Percentiles rank a stretch among this genome's conserved stretches.
These are phyloP conservation scores for Chaenocephalus aceratus DNA, from an alignment of 2,113 vertebrate genomes.

Conservation along the genomic window DNA sequence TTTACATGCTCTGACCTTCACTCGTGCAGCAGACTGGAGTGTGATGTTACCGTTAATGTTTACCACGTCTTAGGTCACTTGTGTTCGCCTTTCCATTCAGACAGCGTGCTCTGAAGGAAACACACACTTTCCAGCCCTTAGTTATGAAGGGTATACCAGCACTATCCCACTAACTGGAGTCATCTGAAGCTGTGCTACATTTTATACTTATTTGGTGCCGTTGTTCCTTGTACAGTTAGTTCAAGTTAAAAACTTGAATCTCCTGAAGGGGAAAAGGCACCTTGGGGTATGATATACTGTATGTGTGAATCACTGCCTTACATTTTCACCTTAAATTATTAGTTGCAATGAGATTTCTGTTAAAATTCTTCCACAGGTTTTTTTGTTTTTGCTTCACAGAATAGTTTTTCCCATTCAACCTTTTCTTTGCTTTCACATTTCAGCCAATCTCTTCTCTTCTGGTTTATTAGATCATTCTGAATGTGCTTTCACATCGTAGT, in stretches of 20 bases:
- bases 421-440: slow-evolving; percentile 21
- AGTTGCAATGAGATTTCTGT: slow-evolving; percentile 41
- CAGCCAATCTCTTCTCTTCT: not conserved
- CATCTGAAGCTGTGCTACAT: slow-evolving; percentile 3
- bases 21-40: not conserved
- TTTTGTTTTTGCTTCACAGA: slow-evolving; percentile 3
- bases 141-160: slow-evolving; percentile 37
- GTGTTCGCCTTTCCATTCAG: slow-evolving; percentile 28
- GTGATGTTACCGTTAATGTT: slow-evolving; percentile 27
- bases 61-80: not conserved
- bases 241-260: slow-evolving; percentile 45
- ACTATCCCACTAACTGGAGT: slow-evolving; percentile 26
- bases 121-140: slow-evolving; percentile 17
- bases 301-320: slow-evolving; percentile 51
- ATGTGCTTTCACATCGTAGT: slow-evolving; percentile 39
- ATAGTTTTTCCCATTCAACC: slow-evolving; percentile 5
- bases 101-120: slow-evolving; percentile 21
- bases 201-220: not conserved
- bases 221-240: slow-evolving; percentile 1
- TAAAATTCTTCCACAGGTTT: not conserved
- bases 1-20: slow-evolving; percentile 21
- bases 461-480: slow-evolving; percentile 20
- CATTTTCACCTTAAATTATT: slow-evolving; percentile 7
- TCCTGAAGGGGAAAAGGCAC: slow-evolving; percentile 27
- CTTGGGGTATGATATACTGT: not conserved